Conservation (phyloP, 2,888 invertebrate genomes). For the Drosophila limbata region DNA sequence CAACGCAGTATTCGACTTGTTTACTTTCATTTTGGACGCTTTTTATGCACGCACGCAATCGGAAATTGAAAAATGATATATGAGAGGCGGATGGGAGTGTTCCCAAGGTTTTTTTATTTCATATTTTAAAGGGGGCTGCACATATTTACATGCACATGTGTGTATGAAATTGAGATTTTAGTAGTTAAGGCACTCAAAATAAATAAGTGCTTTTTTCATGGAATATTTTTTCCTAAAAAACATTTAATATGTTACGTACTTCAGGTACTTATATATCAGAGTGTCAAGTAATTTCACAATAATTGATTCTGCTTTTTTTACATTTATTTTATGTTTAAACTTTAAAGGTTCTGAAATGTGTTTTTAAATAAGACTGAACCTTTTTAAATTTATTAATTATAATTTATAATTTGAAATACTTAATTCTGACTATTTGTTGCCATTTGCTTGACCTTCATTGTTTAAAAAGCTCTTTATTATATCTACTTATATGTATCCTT, state of each 20-base stretch:
- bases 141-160: conserved; percentile 30
- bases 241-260: not conserved
- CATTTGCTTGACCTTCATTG: not conserved
- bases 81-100: conserved; percentile 23
- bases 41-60: conserved; percentile 25
- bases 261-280: not conserved
- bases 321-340: not conserved
- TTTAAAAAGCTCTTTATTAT: not conserved
- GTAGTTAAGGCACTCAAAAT: not conserved
- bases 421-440: not conserved
- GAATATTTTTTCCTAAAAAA: not conserved
- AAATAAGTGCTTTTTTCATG: not conserved
- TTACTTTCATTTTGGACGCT: not conserved
- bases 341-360: too few relatives aligned
- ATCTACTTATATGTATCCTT: not conserved
- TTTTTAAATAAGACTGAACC: too few relatives aligned
- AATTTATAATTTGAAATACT: too few relatives aligned
- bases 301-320: not conserved
- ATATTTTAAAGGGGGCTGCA: not conserved
- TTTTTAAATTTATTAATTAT: too few relatives aligned
- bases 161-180: conserved; percentile 9
- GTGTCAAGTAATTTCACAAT: not conserved
- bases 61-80: conserved; percentile 65
- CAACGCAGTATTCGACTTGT: conserved; percentile 1
- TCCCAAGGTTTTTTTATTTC: not conserved